Conservation (phyloP, 1,140 invertebrate genomes). For the Bathynomus jamesi region DNA sequence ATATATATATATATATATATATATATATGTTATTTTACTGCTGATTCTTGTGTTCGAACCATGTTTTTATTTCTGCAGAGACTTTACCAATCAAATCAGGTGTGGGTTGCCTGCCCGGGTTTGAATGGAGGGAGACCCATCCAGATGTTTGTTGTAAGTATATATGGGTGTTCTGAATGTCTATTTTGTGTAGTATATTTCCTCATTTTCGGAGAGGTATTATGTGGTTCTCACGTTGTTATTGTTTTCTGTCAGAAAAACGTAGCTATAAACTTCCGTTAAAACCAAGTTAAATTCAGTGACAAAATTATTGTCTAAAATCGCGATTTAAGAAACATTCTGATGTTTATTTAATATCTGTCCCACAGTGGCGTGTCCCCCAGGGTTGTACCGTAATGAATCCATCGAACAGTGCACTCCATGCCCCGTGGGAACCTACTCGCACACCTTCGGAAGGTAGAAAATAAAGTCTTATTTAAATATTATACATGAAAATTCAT, state of each 20-base stretch:
- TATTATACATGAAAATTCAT: too few relatives aligned
- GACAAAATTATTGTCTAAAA: too few relatives aligned
- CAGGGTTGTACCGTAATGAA: slow-evolving; percentile 34
- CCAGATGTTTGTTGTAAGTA: slow-evolving; percentile 11
- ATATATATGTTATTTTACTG: too few relatives aligned
- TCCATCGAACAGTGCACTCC: slow-evolving; percentile 19
- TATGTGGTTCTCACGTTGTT: too few relatives aligned
- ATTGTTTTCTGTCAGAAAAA: too few relatives aligned
- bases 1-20: too few relatives aligned
- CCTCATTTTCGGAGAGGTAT: too few relatives aligned
- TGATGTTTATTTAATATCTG: background rate
- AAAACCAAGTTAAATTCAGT: too few relatives aligned
- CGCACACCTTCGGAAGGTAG: slow-evolving; percentile 7
- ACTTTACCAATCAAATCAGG: slow-evolving; percentile 9
- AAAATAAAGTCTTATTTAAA: background rate
- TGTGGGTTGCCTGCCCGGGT: slow-evolving; percentile 15
- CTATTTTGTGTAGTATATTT: too few relatives aligned
- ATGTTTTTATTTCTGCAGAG: slow-evolving; percentile 6
- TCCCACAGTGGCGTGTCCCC: slow-evolving; percentile 33
- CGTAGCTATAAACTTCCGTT: too few relatives aligned
- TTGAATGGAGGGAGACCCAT: slow-evolving; percentile 9
- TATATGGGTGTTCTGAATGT: background rate
- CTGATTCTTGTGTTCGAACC: too few relatives aligned
- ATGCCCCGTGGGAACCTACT: slow-evolving; percentile 31
- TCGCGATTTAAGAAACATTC: background rate